Percentiles rank a stretch among this genome's conserved stretches.
Evolutionary conservation across 2,113 vertebrate genomes (phyloP).

Genomic region (Candoia aspera): DNA sequence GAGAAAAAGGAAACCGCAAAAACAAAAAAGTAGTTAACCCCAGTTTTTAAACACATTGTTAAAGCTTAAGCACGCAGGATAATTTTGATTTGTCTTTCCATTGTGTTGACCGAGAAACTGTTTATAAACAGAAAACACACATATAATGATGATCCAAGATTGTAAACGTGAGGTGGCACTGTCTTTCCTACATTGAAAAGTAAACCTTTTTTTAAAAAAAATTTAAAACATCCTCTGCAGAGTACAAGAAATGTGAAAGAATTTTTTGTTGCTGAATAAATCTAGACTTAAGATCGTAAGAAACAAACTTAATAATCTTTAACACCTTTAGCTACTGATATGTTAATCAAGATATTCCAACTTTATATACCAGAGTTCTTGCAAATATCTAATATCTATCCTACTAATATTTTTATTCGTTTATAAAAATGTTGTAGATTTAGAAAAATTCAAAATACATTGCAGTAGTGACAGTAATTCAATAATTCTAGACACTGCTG

Average conservation of each 20-base stretch:
- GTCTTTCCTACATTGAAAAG: background rate
- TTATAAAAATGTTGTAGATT: background rate
- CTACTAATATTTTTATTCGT: background rate
- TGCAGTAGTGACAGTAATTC: background rate
- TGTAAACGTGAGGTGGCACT: background rate
- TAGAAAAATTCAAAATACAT: background rate
- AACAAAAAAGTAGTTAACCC: background rate
- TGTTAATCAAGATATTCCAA: background rate
- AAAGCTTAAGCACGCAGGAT: background rate
- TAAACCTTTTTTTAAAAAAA: background rate
- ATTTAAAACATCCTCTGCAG: background rate
- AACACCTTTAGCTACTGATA: background rate
- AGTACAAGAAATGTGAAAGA: background rate
- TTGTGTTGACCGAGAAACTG: background rate
- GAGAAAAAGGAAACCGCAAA: background rate
- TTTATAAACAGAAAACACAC: background rate
- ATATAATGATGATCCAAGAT: background rate
- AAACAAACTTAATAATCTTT: background rate
- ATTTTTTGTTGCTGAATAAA: background rate
- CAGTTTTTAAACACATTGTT: background rate
- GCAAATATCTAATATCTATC: background rate
- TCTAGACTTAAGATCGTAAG: background rate
- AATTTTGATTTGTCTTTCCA: background rate
- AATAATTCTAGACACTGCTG: background rate
- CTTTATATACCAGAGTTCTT: background rate